Conservation (phyloP, 2,113 vertebrate species). For the Antechinus stuartii region DNA sequence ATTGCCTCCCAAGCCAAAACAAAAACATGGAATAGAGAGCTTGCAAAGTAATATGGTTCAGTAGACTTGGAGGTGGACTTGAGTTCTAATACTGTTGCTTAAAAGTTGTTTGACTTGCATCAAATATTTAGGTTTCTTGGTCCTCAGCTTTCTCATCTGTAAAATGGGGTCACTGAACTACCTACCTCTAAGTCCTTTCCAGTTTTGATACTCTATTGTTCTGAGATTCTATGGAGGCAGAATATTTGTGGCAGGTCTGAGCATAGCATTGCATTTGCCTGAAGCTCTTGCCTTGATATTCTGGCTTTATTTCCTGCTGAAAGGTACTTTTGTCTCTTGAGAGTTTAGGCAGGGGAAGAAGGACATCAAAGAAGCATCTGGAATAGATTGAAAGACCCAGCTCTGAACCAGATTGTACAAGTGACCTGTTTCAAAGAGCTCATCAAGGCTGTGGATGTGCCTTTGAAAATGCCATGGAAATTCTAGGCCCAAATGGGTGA, state of each 20-base stretch:
- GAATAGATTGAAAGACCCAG: conserved; percentile 30
- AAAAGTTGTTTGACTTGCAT: too few species aligned
- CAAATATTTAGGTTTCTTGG: too few species aligned
- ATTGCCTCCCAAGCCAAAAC: too few species aligned
- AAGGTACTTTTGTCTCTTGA: neutral
- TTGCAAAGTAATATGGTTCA: too few species aligned
- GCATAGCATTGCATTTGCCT: neutral
- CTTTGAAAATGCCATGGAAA: neutral
- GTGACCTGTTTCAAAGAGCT: conserved; percentile 43
- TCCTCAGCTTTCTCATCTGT: too few species aligned
- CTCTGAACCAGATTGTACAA: neutral
- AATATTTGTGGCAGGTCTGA: neutral
- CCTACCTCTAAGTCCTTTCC: neutral
- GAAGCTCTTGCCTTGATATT: conserved; percentile 21
- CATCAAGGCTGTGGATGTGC: neutral
- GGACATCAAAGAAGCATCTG: conserved; percentile 22
- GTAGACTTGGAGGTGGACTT: too few species aligned
- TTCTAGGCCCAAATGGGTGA: neutral
- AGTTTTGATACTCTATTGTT: neutral
- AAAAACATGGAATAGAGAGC: too few species aligned
- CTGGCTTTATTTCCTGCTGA: conserved; percentile 12
- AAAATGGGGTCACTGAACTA: too few species aligned
- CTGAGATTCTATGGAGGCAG: neutral
- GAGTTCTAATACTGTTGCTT: too few species aligned
- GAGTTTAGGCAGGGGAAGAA: conserved; percentile 65